Conservation (phyloP, 2,797 vertebrate genomes). For the Poecile montanus region DNA sequence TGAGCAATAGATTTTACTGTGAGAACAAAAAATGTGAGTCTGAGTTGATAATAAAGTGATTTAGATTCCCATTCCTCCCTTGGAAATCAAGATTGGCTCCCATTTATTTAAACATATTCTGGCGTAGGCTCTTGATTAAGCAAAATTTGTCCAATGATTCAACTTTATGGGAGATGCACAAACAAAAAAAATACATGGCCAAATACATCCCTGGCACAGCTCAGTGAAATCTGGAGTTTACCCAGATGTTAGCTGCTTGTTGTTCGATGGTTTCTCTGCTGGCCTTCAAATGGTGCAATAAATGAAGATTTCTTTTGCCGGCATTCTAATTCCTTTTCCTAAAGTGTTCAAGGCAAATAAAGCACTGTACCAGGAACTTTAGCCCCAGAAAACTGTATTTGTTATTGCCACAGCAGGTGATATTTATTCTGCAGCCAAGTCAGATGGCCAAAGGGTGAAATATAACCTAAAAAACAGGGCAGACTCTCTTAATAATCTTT, state of each 20-base stretch:
- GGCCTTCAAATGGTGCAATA: not conserved
- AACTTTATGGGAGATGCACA: conserved; percentile 19
- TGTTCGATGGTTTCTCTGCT: not conserved
- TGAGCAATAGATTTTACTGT: not conserved
- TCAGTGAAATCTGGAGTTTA: not conserved
- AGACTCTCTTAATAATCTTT: not conserved
- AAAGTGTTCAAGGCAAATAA: not conserved
- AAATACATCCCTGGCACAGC: not conserved
- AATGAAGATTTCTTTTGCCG: not conserved
- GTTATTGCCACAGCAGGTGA: not conserved
- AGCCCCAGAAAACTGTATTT: not conserved
- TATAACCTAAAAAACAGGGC: not conserved
- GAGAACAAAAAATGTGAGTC: not conserved
- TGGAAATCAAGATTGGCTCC: not conserved
- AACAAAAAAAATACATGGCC: not conserved
- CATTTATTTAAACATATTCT: not conserved
- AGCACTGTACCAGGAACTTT: not conserved
- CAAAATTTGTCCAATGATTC: conserved; percentile 32
- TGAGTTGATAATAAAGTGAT: not conserved
- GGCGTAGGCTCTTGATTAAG: not conserved
- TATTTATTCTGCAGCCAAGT: not conserved
- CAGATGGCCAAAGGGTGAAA: not conserved
- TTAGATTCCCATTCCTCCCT: not conserved
- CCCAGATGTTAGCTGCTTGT: not conserved
- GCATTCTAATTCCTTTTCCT: not conserved